Base-by-base conservation (phyloP, 2,888 invertebrate genomes). In the Acanthosoma haemorrhoidale region DNA sequence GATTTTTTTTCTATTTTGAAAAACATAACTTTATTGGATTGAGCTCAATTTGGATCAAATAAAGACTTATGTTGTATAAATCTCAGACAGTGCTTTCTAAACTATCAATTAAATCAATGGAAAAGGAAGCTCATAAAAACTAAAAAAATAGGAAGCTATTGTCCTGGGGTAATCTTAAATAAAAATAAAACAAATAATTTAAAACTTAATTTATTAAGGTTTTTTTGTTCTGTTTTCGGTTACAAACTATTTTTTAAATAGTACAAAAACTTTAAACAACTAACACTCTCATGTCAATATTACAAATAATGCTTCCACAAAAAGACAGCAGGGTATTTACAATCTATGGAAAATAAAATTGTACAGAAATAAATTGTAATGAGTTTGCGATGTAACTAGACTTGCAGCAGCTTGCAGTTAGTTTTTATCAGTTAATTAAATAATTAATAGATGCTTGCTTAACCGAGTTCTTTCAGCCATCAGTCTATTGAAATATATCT, bases 211-310 rank as follows among this genome's bases (percentile, higher is more conserved):
- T 51, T 51, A 51, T 51, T 51, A n/a, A n/a, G n/a, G n/a, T n/a
- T 25, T 51, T 25, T 25, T 11, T 51, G 21, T 13, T 51, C 29
- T 51, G 51, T 51, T 25, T 51, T n/a, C 29, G 51, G 51, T 51
- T 25, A 51, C 4, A 61, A 36, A 38, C 61, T 36, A 61, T 36
- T n/a, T n/a, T n/a, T 61, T 61, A 36, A 38, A 36, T 61, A 61
- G 61, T 61, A 61, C 61, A 61, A 61, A 61, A 61, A 36, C 21
- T 38, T 61, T 61, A 61, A n/a, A 61, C 61, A 61, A 61, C 61
- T 61, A 61, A 61, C 61, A 36, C 25, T 51, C 18, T 51, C 25
- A 25, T 51, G 51, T 51, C 51, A 51, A 51, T 25, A 25, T 25
- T 51, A 51, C 25, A 51, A 51, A 51, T 25, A 29, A 51, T 51